Evolutionary conservation across 1,140 invertebrate species (phyloP).

Genomic region (Lasaia peninsularis): DNA sequence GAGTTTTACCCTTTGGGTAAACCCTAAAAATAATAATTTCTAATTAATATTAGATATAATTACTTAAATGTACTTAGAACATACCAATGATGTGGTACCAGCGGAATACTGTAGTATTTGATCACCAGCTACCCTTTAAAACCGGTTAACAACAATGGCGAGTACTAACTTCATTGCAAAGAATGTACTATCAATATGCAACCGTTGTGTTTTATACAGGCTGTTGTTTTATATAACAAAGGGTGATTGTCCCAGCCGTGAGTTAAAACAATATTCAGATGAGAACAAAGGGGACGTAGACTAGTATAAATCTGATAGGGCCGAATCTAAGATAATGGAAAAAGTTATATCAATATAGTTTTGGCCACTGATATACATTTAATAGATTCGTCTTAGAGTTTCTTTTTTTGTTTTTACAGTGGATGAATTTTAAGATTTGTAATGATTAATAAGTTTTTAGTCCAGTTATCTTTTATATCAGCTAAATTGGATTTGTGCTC

Average conservation of each 20-base stretch:
- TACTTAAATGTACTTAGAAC: no score
- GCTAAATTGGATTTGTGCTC: no score
- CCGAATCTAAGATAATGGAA: background rate
- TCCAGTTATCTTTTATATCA: no score
- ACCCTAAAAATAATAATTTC: no score
- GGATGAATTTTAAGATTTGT: no score
- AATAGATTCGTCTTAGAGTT: background rate
- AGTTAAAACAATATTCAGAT: background rate
- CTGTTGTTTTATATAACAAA: conserved; percentile 4
- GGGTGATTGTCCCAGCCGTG: background rate
- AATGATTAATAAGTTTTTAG: no score
- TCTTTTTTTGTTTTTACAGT: no score
- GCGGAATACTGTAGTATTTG: no score
- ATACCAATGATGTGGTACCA: no score
- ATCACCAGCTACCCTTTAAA: background rate
- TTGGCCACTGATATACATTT: background rate
- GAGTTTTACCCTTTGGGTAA: no score
- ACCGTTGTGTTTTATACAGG: background rate
- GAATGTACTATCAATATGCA: no score
- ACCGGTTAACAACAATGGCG: background rate
- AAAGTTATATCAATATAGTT: background rate
- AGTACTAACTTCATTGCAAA: background rate
- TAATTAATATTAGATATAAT: no score
- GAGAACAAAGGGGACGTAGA: background rate
- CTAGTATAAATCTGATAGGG: background rate